Base-by-base conservation (phyloP, 2,113 vertebrate species). In the Catharus minimus region DNA sequence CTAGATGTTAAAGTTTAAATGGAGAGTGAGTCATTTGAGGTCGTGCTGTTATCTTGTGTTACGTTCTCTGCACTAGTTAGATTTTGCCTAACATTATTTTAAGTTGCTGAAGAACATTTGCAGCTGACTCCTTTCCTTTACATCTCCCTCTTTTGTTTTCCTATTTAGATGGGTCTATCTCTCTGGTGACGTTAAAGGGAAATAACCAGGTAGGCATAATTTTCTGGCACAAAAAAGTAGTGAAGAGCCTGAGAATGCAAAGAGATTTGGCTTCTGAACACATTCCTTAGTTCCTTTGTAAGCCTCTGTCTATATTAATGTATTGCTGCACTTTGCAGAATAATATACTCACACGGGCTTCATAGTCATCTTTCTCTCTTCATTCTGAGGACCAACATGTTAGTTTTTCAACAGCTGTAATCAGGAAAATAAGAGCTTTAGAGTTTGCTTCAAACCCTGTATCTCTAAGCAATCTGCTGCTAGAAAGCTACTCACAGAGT, bases 401-500 rank as follows among this genome's bases (percentile, higher is more conserved):
- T 94, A 95, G 91, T 94, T 94, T 95, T 92, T 96, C 92, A 95
- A 95, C 92, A 94, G 95, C 95, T 95, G 92, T 95, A 94, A 92
- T 95, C 93, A 95, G 84, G 92, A 95, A 96, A 95, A 96, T 94
- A 96, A 95, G 89, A 94, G 95, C 92, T 95, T 95, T 94, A 96
- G 86, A 92, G 93, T 76, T 93, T 94, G 83, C 84, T 95, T 94
- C 92, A 96, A 93, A 95, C 91, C 92, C 90, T 64, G 84, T 89
- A 94, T 95, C 91, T 95, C 90, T 95, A 94, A 91, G 94, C 95
- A 95, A 96, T 96, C 95, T 95, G 95, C 92, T 93, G 90, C 89
- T 96, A 95, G 92, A 95, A 95, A 93, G 92, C 93, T 93, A 93
- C 93, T 94, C 95, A 88, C 80, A 94, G 95, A 95, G 89, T 94